phyloP scores from a whole-genome alignment of 2,113 vertebrate genomes.

The Odontophorus gujanensis region DNA sequence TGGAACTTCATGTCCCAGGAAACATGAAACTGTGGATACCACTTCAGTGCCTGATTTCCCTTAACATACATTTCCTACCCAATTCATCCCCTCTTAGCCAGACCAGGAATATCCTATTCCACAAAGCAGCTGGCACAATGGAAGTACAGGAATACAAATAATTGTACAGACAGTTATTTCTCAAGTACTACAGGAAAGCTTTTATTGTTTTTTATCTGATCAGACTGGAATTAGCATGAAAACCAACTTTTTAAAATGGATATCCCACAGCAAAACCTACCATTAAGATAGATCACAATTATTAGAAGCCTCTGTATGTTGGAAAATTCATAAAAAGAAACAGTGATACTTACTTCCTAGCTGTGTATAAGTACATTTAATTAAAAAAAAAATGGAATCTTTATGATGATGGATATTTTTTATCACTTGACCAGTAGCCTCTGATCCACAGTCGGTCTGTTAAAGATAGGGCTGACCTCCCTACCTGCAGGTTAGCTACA shows the following conservation, averaged over 20 bases:
- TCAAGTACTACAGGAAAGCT: neutral
- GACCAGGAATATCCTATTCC: neutral
- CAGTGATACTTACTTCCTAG: neutral
- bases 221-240: neutral
- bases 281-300: neutral
- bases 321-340: neutral
- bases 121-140: fast-evolving
- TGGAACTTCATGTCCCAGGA: neutral
- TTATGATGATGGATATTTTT: neutral
- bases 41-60: neutral
- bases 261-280: neutral
- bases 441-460: neutral
- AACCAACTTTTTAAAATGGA: neutral
- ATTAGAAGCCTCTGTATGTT: neutral
- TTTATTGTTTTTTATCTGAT: neutral
- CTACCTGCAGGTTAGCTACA: neutral
- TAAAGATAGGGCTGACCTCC: neutral
- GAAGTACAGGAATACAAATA: neutral
- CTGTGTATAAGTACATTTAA: neutral
- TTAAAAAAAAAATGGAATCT: neutral
- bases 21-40: fast-evolving
- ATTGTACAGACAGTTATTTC: neutral
- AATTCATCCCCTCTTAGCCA: neutral
- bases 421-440: neutral
- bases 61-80: neutral